phyloP scores from a whole-genome alignment of 1,140 invertebrate species.

The Scaptomyza graminum region DNA sequence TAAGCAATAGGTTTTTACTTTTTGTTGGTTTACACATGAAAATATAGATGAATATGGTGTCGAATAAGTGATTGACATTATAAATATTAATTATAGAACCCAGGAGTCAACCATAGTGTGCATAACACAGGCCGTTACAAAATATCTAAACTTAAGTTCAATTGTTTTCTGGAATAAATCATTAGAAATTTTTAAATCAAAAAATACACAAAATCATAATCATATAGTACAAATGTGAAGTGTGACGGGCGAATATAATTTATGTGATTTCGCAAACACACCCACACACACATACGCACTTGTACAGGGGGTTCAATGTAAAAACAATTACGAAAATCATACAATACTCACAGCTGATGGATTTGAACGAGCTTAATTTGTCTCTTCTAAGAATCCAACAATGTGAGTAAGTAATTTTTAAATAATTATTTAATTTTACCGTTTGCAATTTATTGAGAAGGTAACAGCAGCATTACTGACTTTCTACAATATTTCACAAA shows the following conservation, averaged over 20 bases:
- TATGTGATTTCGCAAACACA: background rate
- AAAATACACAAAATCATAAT: background rate
- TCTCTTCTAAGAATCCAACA: background rate
- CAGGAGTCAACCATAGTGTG: background rate
- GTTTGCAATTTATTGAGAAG: slow-evolving; percentile 1
- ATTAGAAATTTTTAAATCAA: too few species aligned
- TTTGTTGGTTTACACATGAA: background rate
- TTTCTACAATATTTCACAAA: slow-evolving; percentile 16
- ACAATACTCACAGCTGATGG: background rate
- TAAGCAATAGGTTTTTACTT: background rate
- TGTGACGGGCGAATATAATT: background rate
- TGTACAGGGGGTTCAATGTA: slow-evolving; percentile 3
- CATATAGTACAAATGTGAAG: background rate
- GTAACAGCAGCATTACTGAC: background rate
- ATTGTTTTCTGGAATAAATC: too few species aligned
- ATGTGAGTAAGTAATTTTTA: slow-evolving; percentile 9
- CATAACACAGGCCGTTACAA: too few species aligned
- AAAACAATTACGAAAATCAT: slow-evolving; percentile 2
- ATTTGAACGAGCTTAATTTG: background rate
- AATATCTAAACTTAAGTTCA: too few species aligned
- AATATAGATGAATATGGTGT: background rate
- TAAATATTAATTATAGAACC: background rate
- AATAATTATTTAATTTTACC: slow-evolving; percentile 15
- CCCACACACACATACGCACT: background rate
- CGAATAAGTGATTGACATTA: too few species aligned